Evolutionary conservation across 1,140 invertebrate genomes (phyloP), one percentile per base, ranked within the genome.

Genomic region (Caenorhabditis remanei): DNA sequence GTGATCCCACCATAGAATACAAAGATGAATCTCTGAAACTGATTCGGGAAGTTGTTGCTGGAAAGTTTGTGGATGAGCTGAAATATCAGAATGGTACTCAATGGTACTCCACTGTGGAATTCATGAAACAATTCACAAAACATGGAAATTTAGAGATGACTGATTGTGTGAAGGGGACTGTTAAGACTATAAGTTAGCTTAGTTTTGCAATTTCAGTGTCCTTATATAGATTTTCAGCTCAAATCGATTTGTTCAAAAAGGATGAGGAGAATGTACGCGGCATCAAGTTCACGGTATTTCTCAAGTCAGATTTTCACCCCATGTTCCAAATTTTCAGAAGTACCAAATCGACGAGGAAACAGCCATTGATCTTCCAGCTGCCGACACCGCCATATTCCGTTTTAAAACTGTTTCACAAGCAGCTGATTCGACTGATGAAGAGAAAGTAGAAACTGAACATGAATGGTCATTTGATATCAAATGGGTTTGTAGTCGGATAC

Each of bases 401-500:
- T 32, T 63, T 2, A 63, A 24, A 9, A 63, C 58, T 9, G 4
- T 63, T 7, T 63, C 58, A 32, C 14, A 58, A 21, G 56, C 56
- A 58, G 56, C 50, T 50, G 50, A 50, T 50, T 9, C 13, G 56
- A 58, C 13, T 0, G 7, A 5, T 40, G 58, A 2, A 9, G 7
- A 32, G 4, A 8, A 24, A 32, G n/a, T 32, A 9, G 58, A 63
- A 63, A 11, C 24, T 1, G 58, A 32, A 63, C 14, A 63, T n/a
- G 58, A 63, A 32, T 63, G 58, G 58, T 32, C 14, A 32, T 63
- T 63, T n/a, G 58, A 63, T 63, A 24, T 63, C 21, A 63, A 63
- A 63, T 63, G 61, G 61, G 50, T 53, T 53, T 53, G 9, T 14
- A 11, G n/a, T 53, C 16, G 2, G 50, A 53, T 53, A 14, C 1